These are phyloP conservation scores for Hippocampus guttulatus DNA, from an alignment of 2,113 vertebrate genomes.

Conservation along the genomic window DNA sequence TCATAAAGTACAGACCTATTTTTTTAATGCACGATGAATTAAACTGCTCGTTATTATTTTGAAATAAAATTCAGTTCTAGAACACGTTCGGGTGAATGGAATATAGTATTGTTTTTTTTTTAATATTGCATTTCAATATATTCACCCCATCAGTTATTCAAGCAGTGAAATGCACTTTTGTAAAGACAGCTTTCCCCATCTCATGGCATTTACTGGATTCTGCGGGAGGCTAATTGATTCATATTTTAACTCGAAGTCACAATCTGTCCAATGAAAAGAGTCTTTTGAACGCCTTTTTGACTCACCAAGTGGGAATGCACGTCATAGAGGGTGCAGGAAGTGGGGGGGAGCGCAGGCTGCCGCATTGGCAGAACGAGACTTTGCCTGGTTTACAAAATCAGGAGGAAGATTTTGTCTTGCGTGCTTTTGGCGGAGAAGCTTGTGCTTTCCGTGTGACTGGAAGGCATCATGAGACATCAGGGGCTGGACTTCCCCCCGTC, in stretches of 20 bases:
- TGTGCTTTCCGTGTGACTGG: constrained; percentile 13
- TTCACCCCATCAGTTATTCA: not conserved
- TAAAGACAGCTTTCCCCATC: constrained; percentile 18
- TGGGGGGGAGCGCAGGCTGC: constrained; percentile 12
- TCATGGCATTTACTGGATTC: constrained; percentile 30
- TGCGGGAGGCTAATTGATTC: constrained; percentile 41
- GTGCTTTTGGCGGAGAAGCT: not conserved
- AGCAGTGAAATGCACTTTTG: constrained; percentile 35
- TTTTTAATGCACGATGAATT: not conserved
- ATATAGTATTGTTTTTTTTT: not conserved
- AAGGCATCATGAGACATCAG: constrained; percentile 40
- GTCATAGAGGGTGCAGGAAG: constrained; percentile 9
- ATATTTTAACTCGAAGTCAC: not conserved
- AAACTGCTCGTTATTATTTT: not conserved
- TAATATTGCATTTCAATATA: not conserved
- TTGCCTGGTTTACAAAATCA: not conserved
- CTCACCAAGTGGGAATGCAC: constrained; percentile 55
- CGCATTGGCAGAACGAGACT: constrained; percentile 6
- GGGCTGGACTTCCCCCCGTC: constrained; percentile 19
- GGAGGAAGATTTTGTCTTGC: not conserved
- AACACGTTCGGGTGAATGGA: not conserved
- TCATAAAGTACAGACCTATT: not conserved
- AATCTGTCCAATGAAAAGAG: constrained; percentile 46
- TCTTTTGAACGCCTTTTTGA: constrained; percentile 67
- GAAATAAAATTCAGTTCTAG: not conserved